These are phyloP conservation scores for Gryon sp. DNA, from an alignment of 1,140 invertebrate species.

Conservation along the genomic window DNA sequence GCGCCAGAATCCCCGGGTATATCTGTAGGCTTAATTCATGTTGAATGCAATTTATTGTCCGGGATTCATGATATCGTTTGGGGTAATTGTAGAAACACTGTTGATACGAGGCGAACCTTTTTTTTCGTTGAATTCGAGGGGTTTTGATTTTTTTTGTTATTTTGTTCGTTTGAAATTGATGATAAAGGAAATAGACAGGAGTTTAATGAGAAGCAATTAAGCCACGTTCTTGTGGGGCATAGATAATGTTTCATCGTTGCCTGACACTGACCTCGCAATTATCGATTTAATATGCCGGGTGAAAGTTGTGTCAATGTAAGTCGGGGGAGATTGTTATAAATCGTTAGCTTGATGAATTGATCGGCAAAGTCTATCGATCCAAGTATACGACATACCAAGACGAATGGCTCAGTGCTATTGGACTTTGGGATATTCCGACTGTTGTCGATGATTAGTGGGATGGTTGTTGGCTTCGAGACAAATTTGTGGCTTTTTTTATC, in stretches of 20 bases:
- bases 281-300: slow-evolving; percentile 58
- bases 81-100: slow-evolving; percentile 37
- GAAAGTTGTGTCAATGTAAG: slow-evolving; percentile 60
- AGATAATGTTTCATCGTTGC: slow-evolving; percentile 28
- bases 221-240: slow-evolving; percentile 3
- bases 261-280: slow-evolving; percentile 63
- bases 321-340: slow-evolving; percentile 52
- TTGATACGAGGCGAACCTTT: neutral
- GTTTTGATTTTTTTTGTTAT: too few species aligned
- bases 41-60: slow-evolving; percentile 59
- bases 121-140: slow-evolving; percentile 3
- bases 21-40: slow-evolving; percentile 57
- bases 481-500: too few species aligned
- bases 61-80: slow-evolving; percentile 38
- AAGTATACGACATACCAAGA: neutral
- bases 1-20: slow-evolving; percentile 52
- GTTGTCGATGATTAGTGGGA: too few species aligned
- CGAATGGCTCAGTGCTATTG: too few species aligned
- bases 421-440: too few species aligned
- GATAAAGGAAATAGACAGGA: neutral
- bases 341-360: slow-evolving; percentile 34
- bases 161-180: neutral
- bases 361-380: slow-evolving; percentile 12
- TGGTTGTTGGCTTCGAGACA: too few species aligned
- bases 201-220: neutral